Evolutionary conservation across 2,888 invertebrate species (phyloP), one percentile per base, ranked within the genome.

Genomic region (Orchesella flavescens): DNA sequence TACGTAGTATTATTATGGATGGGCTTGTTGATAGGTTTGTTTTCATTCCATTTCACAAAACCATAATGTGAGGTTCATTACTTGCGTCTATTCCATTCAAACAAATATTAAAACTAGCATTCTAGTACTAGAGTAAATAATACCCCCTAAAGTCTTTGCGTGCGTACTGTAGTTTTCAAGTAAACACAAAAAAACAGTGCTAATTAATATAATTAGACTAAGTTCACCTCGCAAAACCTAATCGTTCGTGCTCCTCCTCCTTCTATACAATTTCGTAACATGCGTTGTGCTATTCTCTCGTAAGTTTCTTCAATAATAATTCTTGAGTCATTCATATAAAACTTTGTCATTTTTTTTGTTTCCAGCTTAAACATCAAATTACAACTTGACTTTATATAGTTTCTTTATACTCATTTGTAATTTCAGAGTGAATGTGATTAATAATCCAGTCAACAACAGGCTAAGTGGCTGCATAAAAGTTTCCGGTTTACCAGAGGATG

Each of bases 221-320:
- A 53, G 4, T 34, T 34, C 53, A 53, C n/a, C 12, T 53, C 13
- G 1, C 53, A 53, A 53, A 53, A 4, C 34, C 34, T 34, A 34
- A 34, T 34, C 34, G 34, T 34, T 34, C 34, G 34, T 34, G 7
- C 3, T 34, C 3, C 34, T 34, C 34, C 34, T 34, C 34, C 34
- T 34, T 7, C 34, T 34, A 2, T 7, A 34, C 34, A 34, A 34
- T 4, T 7, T 34, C 34, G 34, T 34, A 34, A 34, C 34, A 85
- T 85, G 85, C 85, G 85, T 23, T 79, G 79, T 69, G 83, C 81
- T 24, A 83, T 85, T 61, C 63, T 85, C 24, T 83, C 85, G 85
- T 85, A 83, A 85, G 85, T 71, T 66, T 59, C 19, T 12, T 34
- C 34, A 34, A 34, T 34, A 4, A 2, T 34, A 7, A 34, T 34